phyloP scores from a whole-genome alignment of 2,888 invertebrate genomes.

The Caenorhabditis zanzibari region DNA sequence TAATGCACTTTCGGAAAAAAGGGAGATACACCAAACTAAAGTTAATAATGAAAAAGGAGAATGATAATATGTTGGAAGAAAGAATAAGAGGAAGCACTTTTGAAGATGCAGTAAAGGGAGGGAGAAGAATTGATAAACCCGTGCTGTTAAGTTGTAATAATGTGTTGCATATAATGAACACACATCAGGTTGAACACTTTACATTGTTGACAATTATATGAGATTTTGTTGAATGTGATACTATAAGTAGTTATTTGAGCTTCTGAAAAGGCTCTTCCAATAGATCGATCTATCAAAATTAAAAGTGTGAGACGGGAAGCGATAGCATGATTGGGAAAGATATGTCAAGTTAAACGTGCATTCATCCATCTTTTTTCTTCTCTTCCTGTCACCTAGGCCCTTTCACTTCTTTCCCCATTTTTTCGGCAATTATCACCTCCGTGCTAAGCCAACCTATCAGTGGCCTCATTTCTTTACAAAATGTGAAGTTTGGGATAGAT shows the following conservation, averaged over 20 bases:
- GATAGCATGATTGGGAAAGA: conserved; percentile 45
- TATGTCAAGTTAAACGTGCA: conserved; percentile 40
- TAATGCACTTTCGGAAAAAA: conserved; percentile 6
- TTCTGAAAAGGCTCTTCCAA: neutral
- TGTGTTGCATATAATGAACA: conserved; percentile 55
- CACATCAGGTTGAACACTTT: conserved; percentile 51
- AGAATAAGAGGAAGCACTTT: conserved; percentile 30
- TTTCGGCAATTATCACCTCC: conserved; percentile 59
- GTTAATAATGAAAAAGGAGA: neutral
- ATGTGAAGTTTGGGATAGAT: neutral
- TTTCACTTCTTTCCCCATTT: conserved; percentile 21
- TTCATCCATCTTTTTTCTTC: conserved; percentile 50
- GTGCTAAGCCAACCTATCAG: conserved; percentile 37
- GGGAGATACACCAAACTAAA: too few species aligned
- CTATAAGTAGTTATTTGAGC: neutral
- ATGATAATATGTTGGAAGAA: conserved; percentile 1
- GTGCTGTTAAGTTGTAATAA: conserved; percentile 61
- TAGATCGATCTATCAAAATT: conserved; percentile 31
- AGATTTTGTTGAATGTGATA: neutral
- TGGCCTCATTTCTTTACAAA: conserved; percentile 29
- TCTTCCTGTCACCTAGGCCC: conserved; percentile 43
- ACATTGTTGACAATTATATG: conserved; percentile 7
- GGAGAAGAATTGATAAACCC: conserved; percentile 51
- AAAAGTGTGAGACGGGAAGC: conserved; percentile 26
- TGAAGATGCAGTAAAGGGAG: conserved; percentile 27